Conservation (phyloP, 2,797 vertebrate genomes). For the Falco naumanni region DNA sequence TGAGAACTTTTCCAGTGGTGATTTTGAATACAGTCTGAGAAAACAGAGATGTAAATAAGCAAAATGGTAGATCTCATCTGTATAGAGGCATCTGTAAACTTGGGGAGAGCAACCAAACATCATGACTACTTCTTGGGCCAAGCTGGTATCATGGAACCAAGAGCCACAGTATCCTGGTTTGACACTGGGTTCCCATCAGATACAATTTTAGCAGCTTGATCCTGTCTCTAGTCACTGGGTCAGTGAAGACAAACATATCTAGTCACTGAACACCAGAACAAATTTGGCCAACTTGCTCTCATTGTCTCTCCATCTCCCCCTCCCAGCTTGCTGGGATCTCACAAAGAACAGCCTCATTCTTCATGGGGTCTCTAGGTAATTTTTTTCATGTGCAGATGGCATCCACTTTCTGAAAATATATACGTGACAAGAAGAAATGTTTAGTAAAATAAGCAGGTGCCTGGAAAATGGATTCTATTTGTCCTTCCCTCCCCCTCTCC, state of each 20-base stretch:
- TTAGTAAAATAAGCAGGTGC: slow-evolving; percentile 12
- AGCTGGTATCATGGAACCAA: background rate
- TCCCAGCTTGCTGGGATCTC: background rate
- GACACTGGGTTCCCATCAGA: background rate
- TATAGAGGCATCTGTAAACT: background rate
- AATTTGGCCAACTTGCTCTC: background rate
- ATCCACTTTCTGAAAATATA: slow-evolving; percentile 2
- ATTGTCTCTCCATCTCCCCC: background rate
- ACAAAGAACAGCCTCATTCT: background rate
- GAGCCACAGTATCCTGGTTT: background rate
- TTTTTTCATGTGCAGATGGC: background rate
- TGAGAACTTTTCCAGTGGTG: background rate
- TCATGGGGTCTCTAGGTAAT: background rate
- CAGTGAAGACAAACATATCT: background rate
- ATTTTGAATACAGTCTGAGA: background rate
- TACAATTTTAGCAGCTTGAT: background rate
- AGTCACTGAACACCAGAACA: background rate
- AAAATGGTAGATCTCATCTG: background rate
- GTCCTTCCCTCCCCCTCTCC: slow-evolving; percentile 27
- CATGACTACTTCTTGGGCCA: background rate
- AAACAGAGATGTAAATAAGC: background rate
- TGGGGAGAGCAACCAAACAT: background rate
- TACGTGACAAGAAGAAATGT: background rate
- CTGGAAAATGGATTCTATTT: slow-evolving; percentile 36
- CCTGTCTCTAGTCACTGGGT: background rate